Evolutionary conservation across 2,888 invertebrate genomes (phyloP), one percentile per base, ranked within the genome.

Genomic region (Lasioglossum marginatum): DNA sequence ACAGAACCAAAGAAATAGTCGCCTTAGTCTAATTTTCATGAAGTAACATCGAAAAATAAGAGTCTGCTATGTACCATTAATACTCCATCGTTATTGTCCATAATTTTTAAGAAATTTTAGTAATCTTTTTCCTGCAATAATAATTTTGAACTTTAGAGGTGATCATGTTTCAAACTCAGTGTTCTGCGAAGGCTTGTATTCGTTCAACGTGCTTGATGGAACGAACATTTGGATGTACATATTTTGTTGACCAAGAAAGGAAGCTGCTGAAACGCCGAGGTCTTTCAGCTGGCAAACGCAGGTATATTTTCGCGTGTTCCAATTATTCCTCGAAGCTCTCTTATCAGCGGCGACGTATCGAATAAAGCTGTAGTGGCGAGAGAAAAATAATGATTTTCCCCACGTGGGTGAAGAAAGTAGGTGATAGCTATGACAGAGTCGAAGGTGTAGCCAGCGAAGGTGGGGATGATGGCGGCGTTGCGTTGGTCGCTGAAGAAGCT

Each of bases 391-490:
- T 23, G 72, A 81, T 85, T 81, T 79, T 60, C 45, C 16, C 14
- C 10, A 27, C 6, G 40, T 66, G 16, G 45, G n/a, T 6, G 52
- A 83, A 75, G 78, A 79, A 86, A 86, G 86, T 87, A 79, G 86
- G 75, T 77, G 86, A 79, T 74, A 82, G 73, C 72, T 71, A 48
- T 73, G 79, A 81, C 74, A 63, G 31, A 60, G 80, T 60, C 27
- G 74, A 77, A 82, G 85, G 85, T 85, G 78, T 87, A 66, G 60
- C 60, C 34, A 52, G 40, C 34, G 71, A 71, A 77, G 81, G 90
- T 83, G 90, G 90, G 86, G 90, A 77, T 82, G 87, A 76, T 83
- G 82, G 81, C 66, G 73, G 79, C 43, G 79, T 72, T 48, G 79
- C 48, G 79, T 72, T 57, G 66, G 83, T 31, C 10, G 77, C 63